Evolutionary conservation across 2,113 vertebrate genomes (phyloP).

Genomic region (Glaucomys volans): DNA sequence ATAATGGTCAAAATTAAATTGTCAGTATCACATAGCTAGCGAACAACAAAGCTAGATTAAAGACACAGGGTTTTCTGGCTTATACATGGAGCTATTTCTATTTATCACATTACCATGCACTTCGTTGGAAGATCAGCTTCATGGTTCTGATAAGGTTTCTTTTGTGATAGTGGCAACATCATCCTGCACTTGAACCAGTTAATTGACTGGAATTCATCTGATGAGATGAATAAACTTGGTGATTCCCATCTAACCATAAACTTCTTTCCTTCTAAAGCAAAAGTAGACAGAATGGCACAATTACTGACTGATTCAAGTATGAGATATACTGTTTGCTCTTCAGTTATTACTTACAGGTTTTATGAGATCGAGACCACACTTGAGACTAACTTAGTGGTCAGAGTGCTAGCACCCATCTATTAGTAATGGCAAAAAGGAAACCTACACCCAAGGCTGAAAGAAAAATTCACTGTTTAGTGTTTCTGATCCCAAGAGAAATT

Average conservation of each 20-base stretch:
- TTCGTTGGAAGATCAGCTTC: not conserved
- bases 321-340: not conserved
- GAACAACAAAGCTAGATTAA: not conserved
- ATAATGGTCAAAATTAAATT: not conserved
- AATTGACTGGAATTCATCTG: not conserved
- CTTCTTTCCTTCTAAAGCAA: not conserved
- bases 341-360: not conserved
- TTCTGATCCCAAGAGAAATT: constrained; percentile 3
- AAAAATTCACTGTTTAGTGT: not conserved
- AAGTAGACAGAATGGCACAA: not conserved
- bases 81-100: not conserved
- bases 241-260: not conserved
- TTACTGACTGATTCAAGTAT: not conserved
- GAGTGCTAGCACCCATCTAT: not conserved
- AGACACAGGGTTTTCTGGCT: not conserved
- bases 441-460: not conserved
- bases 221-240: not conserved
- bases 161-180: not conserved
- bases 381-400: not conserved
- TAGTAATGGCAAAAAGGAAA: constrained; percentile 49
- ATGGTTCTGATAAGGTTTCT: not conserved
- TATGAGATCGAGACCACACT: not conserved
- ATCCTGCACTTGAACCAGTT: not conserved
- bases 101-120: not conserved
- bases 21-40: not conserved